Base-by-base conservation (phyloP, 2,113 vertebrate species). In the Aramus guarauna region DNA sequence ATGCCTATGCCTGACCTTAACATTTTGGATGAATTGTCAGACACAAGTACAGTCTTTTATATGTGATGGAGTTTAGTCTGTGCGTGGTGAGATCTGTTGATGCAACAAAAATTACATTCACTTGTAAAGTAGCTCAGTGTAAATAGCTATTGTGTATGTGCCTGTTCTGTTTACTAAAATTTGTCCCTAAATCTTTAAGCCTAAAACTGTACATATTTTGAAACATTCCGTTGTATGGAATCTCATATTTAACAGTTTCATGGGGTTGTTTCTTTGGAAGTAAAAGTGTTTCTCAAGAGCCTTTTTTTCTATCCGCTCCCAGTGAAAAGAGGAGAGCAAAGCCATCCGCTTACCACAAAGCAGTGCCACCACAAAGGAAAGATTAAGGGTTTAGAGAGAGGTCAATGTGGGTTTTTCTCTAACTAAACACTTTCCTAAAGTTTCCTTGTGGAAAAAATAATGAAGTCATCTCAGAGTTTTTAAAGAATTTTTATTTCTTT, bases 401-500 rank as follows among this genome's bases (percentile, higher is more conserved):
- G 98, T 98, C 98, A 98, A 98, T 98, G 98, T 98, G 98, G 98
- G 98, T 98, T 98, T 98, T 98, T 98, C 98, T 98, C 98, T 98
- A 98, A 98, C 98, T 98, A 99, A 99, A 98, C 98, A 98, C 98
- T 98, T 98, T 98, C 98, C 98, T 98, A 98, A 98, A 98, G 98
- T 98, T 98, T 98, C 98, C 98, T 98, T 98, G 98, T 98, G 98
- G 98, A 98, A 98, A 97, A 98, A 98, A 98, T 98, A 98, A 98
- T 98, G 98, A 98, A 99, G 98, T 98, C 98, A 98, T 98, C 98
- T 98, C 97, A 98, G 98, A 98, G 98, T 98, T 98, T 98, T 99
- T 98, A 98, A 98, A 98, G 98, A 98, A 98, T 98, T 98, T 99
- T 99, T 99, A 98, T 99, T 98, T 98, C 98, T 98, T 98, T 98